Evolutionary conservation across 1,140 invertebrate species (phyloP), one percentile per base, ranked within the genome.

Genomic region (Dolichoris vasculosae): DNA sequence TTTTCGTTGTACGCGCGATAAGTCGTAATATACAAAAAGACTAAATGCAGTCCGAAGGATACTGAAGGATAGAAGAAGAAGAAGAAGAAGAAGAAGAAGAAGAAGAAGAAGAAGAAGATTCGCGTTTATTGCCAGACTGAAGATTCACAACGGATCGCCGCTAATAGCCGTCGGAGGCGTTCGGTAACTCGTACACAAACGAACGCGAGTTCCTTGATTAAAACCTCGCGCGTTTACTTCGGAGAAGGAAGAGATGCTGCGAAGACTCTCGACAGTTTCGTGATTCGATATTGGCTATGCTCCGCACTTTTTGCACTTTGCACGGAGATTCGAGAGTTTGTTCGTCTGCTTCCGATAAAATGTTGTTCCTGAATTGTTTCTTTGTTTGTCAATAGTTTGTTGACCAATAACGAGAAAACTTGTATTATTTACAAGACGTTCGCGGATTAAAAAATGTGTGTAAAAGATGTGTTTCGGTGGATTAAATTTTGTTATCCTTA

Each of bases 281-380:
- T 55, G 51, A 51, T 51, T 77, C 30, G 17, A 55, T 35, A 26
- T 78, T n/a, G 13, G 71, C 55, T 1, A 26, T 59, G 23, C 55
- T 59, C 55, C 55, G 26, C 55, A 48, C 48, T 48, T 75, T 75
- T 75, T 43, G 71, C 40, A 26, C 9, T 75, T 75, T 43, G 71
- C 40, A 26, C 9, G 38, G 15, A 30, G 15, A 17, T 71, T 40
- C 32, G 9, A 55, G 51, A 17, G 11, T 55, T 17, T 2, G 55
- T 51, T 59, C 55, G 51, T 26, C 23, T 59, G 4, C 23, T 59
- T 26, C 2, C 26, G 20, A 26, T 26, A 6, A 46, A 6, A 13
- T 46, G 43, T 46, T 7, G 13, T 46, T 7, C 43, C 43, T 46
- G 13, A 59, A 59, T 59, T 59, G 23, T 26, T 59, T 46, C 43